phyloP scores from a whole-genome alignment of 2,113 vertebrate species.

The Grammomys dolichurus region DNA sequence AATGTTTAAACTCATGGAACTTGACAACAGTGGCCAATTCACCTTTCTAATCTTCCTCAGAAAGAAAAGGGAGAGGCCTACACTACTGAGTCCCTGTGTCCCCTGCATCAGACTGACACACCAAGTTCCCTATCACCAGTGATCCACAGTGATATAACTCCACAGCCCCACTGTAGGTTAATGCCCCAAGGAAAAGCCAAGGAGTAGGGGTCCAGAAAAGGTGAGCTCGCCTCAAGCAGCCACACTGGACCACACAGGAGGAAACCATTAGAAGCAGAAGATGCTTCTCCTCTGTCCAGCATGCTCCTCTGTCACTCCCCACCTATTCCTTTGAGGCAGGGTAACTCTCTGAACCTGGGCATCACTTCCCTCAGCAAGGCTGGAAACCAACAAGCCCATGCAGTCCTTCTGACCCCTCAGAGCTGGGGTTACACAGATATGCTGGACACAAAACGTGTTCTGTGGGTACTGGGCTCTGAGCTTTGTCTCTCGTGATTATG shows the following conservation, averaged over 20 bases:
- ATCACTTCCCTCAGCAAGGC: neutral
- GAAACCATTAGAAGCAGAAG: neutral
- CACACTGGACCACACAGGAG: neutral
- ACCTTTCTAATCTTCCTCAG: neutral
- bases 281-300: neutral
- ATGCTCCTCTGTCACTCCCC: neutral
- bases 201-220: neutral
- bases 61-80: neutral
- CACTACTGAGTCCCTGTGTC: neutral
- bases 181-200: neutral
- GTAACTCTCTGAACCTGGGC: neutral
- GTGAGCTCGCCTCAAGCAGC: neutral
- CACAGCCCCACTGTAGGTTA: fast-evolving
- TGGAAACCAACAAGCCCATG: neutral
- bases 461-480: no score
- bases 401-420: no score
- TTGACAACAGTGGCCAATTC: neutral
- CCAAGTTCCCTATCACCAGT: no score
- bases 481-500: no score
- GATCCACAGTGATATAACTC: neutral
- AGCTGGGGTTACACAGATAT: neutral
- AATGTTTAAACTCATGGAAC: neutral
- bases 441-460: neutral
- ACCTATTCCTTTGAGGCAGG: no score
- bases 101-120: neutral